Conservation (phyloP, 2,113 vertebrate species). For the Hypocryptadius cinnamomeus region DNA sequence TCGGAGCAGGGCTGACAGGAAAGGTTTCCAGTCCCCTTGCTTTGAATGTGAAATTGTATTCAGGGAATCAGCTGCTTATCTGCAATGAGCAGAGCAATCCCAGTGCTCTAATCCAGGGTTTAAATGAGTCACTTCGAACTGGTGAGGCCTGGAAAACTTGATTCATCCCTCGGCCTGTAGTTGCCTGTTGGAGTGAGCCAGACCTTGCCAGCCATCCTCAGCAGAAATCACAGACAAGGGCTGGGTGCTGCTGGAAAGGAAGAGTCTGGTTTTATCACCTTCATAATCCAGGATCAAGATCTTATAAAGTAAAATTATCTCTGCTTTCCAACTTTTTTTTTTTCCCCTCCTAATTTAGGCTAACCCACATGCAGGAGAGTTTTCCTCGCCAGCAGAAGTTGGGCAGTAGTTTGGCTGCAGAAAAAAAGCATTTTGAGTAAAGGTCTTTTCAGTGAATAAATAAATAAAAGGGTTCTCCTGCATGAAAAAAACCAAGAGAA, state of each 20-base stretch:
- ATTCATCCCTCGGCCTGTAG: constrained; percentile 19
- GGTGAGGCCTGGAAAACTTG: constrained; percentile 55
- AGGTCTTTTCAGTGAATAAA: background rate
- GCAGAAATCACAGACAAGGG: constrained; percentile 1
- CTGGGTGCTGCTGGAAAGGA: background rate
- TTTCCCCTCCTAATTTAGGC: background rate
- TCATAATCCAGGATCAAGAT: background rate
- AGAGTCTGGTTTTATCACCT: background rate
- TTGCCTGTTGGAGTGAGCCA: constrained; percentile 1
- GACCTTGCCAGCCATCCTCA: background rate
- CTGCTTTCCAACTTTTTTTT: background rate
- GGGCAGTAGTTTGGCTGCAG: background rate
- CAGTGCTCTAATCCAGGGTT: constrained; percentile 34
- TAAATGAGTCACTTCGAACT: constrained; percentile 46
- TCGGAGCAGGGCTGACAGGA: constrained; percentile 20
- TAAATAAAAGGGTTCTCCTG: background rate
- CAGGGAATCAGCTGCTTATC: constrained; percentile 59
- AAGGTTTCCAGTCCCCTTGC: constrained; percentile 42
- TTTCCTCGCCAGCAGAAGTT: background rate
- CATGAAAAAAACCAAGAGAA: background rate
- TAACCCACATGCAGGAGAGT: background rate
- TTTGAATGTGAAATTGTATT: constrained; percentile 48
- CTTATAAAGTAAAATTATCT: background rate
- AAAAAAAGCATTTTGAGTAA: background rate
- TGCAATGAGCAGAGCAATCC: constrained; percentile 20